A percentile compares a stretch with the other conserved stretches of the same genome.
These are phyloP conservation scores for Siniperca undulata DNA, from an alignment of 2,797 vertebrate genomes.

Conservation along the genomic window DNA sequence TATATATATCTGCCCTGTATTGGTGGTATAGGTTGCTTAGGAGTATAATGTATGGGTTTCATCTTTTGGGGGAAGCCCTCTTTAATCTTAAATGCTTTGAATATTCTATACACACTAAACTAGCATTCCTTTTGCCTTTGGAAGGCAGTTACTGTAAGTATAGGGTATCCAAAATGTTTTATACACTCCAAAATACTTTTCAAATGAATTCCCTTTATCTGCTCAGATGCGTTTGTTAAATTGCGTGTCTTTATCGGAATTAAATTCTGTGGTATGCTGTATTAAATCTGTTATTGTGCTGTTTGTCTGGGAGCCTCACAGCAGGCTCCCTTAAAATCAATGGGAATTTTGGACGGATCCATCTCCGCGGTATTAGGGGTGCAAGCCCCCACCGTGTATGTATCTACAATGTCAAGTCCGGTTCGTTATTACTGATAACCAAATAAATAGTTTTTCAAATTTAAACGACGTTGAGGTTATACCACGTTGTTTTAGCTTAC, in stretches of 20 bases:
- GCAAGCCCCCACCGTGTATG: accelerated
- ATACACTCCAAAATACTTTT: background rate
- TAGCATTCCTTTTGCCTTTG: background rate
- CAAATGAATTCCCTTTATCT: background rate
- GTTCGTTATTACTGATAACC: background rate
- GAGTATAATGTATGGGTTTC: background rate
- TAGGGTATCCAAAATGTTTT: background rate
- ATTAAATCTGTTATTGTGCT: slow-evolving; percentile 44
- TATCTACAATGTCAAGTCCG: accelerated
- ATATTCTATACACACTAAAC: background rate
- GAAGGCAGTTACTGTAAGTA: background rate
- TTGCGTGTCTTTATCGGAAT: background rate
- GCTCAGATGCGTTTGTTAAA: background rate
- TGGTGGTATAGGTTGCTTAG: background rate
- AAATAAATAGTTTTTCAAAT: accelerated
- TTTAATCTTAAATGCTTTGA: background rate
- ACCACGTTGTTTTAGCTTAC: accelerated
- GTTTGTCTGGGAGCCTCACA: slow-evolving; percentile 57
- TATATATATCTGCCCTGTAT: background rate
- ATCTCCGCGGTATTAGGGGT: slow-evolving; percentile 32
- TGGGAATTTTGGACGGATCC: slow-evolving; percentile 68
- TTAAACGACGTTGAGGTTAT: accelerated
- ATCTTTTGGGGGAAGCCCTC: background rate
- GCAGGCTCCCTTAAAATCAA: slow-evolving; percentile 73
- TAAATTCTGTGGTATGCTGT: background rate